Conservation (phyloP, 2,113 vertebrate genomes). For the Lepus americanus region DNA sequence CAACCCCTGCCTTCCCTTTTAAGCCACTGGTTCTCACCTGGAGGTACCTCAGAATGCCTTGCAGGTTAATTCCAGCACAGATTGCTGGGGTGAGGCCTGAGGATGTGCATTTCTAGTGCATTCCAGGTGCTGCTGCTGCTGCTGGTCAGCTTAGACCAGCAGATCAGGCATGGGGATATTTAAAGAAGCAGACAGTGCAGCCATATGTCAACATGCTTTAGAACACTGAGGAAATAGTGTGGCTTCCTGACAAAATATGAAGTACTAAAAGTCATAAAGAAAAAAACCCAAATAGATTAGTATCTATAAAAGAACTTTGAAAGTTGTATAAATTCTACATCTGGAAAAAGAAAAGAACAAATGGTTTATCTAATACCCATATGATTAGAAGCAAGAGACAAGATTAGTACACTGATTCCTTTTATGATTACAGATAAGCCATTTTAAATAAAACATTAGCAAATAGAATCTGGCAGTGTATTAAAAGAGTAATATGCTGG, state of each 20-base stretch:
- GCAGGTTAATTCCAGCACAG: not conserved
- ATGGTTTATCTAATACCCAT: not conserved
- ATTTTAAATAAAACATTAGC: not conserved
- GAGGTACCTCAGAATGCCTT: not conserved
- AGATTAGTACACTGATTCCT: not conserved
- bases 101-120: not conserved
- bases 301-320: conserved; percentile 2
- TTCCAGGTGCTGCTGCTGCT: not conserved
- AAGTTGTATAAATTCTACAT: not conserved
- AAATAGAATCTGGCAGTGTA: not conserved
- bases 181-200: not conserved
- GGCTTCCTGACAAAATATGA: conserved; percentile 23
- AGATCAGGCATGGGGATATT: not conserved
- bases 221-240: not conserved
- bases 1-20: not conserved
- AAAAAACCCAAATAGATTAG: not conserved
- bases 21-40: not conserved
- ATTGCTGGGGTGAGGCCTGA: not conserved
- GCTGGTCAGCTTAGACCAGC: no score
- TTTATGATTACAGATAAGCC: conserved; percentile 9
- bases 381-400: not conserved
- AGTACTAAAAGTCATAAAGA: not conserved
- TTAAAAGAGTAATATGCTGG: not conserved
- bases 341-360: not conserved
- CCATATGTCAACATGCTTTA: not conserved